Evolutionary conservation across 2,113 vertebrate species (phyloP).

Genomic region (Toxotes jaculatrix): DNA sequence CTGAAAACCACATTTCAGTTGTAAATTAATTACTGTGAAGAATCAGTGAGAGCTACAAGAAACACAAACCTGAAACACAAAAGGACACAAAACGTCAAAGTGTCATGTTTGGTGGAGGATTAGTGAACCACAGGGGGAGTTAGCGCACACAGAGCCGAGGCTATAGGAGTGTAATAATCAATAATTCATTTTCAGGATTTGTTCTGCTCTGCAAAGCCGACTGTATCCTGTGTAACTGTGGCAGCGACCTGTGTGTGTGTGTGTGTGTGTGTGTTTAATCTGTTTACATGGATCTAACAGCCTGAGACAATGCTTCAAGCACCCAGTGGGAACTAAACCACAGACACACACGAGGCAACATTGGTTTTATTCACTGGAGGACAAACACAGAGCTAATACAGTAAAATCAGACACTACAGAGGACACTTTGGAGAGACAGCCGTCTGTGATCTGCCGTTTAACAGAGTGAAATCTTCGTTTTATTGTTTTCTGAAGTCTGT

Average conservation of each 20-base stretch:
- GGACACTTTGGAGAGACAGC: too few relatives aligned
- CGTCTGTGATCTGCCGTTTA: too few relatives aligned
- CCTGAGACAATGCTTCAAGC: neutral
- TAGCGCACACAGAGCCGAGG: constrained; percentile 9
- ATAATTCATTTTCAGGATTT: constrained; percentile 59
- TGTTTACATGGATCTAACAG: neutral
- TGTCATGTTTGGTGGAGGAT: constrained; percentile 14
- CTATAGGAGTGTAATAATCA: constrained; percentile 30
- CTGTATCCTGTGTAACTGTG: neutral
- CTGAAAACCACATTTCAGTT: neutral
- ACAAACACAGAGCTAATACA: neutral
- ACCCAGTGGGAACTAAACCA: neutral
- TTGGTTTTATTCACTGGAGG: neutral
- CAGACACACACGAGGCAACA: neutral
- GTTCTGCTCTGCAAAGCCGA: constrained; percentile 33
- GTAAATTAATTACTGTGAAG: neutral
- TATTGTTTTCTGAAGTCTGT: too few relatives aligned
- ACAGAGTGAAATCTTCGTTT: too few relatives aligned
- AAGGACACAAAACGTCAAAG: constrained; percentile 4
- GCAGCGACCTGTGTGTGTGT: constrained; percentile 8
- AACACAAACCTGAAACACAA: neutral
- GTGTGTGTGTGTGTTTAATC: too few relatives aligned
- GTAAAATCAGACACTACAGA: too few relatives aligned
- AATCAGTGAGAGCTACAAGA: neutral
- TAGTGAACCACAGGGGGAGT: neutral